Conservation (phyloP, 1,140 invertebrate species). For the Himalopsyche phryganea region DNA sequence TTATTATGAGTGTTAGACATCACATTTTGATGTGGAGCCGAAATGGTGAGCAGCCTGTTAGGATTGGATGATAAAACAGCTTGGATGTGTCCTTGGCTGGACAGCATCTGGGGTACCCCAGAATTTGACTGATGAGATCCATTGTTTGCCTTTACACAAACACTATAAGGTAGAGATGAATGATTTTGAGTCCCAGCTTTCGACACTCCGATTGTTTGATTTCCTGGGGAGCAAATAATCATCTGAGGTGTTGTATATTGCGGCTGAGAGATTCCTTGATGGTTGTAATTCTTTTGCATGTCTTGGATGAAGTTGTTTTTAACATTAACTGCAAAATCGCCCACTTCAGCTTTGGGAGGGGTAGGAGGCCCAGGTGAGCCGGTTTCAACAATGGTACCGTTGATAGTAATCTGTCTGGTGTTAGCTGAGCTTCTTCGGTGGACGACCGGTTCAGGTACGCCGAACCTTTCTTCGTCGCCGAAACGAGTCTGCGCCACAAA, state of each 20-base stretch:
- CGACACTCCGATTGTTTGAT: slow-evolving; percentile 35
- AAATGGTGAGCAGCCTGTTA: slow-evolving; percentile 50
- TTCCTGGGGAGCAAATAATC: slow-evolving; percentile 47
- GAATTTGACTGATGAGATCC: slow-evolving; percentile 39
- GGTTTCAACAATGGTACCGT: slow-evolving; percentile 52
- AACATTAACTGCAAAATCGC: slow-evolving; percentile 8
- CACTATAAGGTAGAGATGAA: slow-evolving; percentile 43
- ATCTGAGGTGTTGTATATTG: slow-evolving; percentile 52
- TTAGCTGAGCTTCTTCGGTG: slow-evolving; percentile 50
- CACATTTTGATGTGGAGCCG: slow-evolving; percentile 44
- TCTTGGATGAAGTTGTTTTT: slow-evolving; percentile 10
- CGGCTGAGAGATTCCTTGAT: slow-evolving; percentile 41
- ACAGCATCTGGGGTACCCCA: slow-evolving; percentile 47
- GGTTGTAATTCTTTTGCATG: slow-evolving; percentile 22
- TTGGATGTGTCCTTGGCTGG: slow-evolving; percentile 47
- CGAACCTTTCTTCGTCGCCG: slow-evolving; percentile 41
- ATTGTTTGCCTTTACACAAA: slow-evolving; percentile 52
- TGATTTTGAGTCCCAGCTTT: slow-evolving; percentile 26
- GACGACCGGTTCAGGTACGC: slow-evolving; percentile 47
- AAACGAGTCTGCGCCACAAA: slow-evolving; percentile 44
- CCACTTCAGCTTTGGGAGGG: slow-evolving; percentile 10
- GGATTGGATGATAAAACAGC: slow-evolving; percentile 49
- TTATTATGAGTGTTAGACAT: slow-evolving; percentile 47
- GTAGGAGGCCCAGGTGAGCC: slow-evolving; percentile 46
- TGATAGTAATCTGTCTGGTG: slow-evolving; percentile 52